phyloP scores from a whole-genome alignment of 2,797 vertebrate genomes.

The Hippoglossus hippoglossus region DNA sequence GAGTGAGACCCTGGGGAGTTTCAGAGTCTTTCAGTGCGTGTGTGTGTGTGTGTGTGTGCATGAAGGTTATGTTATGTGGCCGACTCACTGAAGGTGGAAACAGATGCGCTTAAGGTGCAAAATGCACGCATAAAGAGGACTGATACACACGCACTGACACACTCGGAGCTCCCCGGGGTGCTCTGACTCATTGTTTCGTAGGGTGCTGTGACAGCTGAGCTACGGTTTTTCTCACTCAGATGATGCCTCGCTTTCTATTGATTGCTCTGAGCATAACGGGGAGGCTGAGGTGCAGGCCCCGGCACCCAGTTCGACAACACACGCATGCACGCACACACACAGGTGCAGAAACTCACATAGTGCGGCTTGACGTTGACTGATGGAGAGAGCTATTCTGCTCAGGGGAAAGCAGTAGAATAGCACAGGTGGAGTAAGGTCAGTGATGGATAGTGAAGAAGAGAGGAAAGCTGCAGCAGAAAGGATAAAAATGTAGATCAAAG shows the following conservation, averaged over 20 bases:
- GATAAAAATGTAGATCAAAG: not conserved
- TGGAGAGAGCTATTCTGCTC: conserved; percentile 20
- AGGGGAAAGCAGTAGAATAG: not conserved
- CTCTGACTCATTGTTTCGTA: conserved; percentile 52
- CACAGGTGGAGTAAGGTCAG: conserved; percentile 24
- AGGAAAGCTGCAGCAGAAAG: not conserved
- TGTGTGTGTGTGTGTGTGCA: not conserved
- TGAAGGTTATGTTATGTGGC: conserved; percentile 8
- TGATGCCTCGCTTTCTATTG: conserved; percentile 47
- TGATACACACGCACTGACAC: not conserved
- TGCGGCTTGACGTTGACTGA: conserved; percentile 23
- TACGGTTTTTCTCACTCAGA: conserved; percentile 35
- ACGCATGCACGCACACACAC: conserved; percentile 5
- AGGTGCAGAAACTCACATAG: conserved; percentile 13
- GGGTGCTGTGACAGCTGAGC: conserved; percentile 43
- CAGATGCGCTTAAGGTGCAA: conserved; percentile 49
- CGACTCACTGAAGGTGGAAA: conserved; percentile 30
- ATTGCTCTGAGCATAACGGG: conserved; percentile 37
- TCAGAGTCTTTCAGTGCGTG: conserved; percentile 3
- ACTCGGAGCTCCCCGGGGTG: conserved; percentile 1
- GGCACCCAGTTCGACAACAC: conserved; percentile 24
- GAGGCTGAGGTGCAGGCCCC: conserved; percentile 15
- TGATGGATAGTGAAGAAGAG: conserved; percentile 6
- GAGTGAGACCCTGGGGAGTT: conserved; percentile 11
- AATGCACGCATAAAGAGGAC: conserved; percentile 8